Conservation (phyloP, 2,113 vertebrate genomes). For the Cathartes aura region DNA sequence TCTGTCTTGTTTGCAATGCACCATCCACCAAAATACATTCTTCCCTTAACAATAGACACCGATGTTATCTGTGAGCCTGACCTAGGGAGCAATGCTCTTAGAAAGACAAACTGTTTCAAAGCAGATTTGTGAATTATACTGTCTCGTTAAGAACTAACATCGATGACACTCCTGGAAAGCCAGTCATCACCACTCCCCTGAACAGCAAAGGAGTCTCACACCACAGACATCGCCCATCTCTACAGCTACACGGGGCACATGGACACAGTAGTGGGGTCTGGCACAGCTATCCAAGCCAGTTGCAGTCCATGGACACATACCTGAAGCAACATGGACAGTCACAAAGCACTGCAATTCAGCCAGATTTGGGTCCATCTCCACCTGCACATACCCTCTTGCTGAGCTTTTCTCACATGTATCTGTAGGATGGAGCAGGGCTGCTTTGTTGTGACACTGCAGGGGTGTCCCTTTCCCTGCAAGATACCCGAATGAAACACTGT, state of each 20-base stretch:
- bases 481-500: neutral
- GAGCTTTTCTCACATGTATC: rapidly evolving
- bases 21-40: neutral
- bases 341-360: neutral
- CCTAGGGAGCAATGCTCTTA: neutral
- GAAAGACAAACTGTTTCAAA: neutral
- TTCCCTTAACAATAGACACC: neutral
- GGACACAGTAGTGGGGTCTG: rapidly evolving
- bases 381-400: neutral
- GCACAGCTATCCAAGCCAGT: rapidly evolving
- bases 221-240: rapidly evolving
- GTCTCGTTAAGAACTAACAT: neutral
- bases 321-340: neutral
- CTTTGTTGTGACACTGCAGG: neutral
- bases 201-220: neutral
- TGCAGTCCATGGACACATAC: neutral
- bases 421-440: neutral
- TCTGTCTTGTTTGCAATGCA: neutral
- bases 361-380: neutral
- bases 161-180: rapidly evolving
- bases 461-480: too few species aligned
- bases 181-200: neutral
- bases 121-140: neutral
- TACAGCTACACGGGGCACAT: neutral
- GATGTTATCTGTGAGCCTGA: neutral